These are phyloP conservation scores for Dendrolimus houi DNA, from an alignment of 2,888 invertebrate genomes.

Conservation along the genomic window DNA sequence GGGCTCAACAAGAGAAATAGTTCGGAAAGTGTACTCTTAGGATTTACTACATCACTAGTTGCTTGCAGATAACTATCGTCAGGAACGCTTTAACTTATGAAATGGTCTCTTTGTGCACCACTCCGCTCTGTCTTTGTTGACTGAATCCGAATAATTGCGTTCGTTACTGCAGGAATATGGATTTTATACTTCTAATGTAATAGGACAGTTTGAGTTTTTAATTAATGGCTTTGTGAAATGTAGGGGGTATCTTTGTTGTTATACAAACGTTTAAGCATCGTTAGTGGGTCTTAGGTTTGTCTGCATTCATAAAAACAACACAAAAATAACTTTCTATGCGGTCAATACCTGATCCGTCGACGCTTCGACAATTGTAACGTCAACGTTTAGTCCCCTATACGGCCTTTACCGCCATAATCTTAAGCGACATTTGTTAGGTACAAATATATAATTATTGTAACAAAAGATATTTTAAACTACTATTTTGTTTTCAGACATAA, in stretches of 20 bases:
- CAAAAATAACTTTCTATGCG: too few relatives aligned
- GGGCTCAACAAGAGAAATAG: constrained; percentile 40
- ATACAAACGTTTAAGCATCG: constrained; percentile 36
- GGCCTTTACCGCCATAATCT: too few relatives aligned
- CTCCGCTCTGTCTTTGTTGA: constrained; percentile 50
- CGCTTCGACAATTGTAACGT: too few relatives aligned
- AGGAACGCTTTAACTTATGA: constrained; percentile 60
- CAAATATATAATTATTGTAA: too few relatives aligned
- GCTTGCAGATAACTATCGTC: constrained; percentile 59
- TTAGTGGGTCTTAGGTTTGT: constrained; percentile 13
- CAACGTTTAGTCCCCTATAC: too few relatives aligned
- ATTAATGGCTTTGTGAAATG: constrained; percentile 47
- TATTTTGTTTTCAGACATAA: too few relatives aligned
- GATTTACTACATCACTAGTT: constrained; percentile 69
- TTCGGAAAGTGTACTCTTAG: constrained; percentile 48
- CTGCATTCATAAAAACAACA: constrained; percentile 13
- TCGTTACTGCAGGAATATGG: constrained; percentile 48
- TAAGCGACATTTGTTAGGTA: too few relatives aligned
- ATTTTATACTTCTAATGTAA: constrained; percentile 55
- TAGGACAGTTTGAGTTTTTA: constrained; percentile 56
- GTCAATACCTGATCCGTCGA: too few relatives aligned
- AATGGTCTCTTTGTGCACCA: constrained; percentile 55
- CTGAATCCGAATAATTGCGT: constrained; percentile 59
- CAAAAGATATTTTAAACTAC: too few relatives aligned
- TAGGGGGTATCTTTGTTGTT: constrained; percentile 38